phyloP scores from a whole-genome alignment of 2,888 invertebrate species.

The Xestia ashworthii region DNA sequence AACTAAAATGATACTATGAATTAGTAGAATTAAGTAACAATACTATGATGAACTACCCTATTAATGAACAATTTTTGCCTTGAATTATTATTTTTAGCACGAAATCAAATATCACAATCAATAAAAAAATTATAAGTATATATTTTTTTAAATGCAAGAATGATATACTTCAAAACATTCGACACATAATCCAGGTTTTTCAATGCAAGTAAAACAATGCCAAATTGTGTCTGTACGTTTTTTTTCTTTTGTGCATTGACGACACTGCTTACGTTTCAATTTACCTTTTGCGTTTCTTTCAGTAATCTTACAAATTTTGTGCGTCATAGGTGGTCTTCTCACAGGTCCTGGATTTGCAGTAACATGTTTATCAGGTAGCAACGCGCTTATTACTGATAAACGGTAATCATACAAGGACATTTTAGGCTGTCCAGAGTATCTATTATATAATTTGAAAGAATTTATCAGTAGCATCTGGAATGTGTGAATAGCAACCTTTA shows the following conservation, averaged over 20 bases:
- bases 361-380: conserved; percentile 6
- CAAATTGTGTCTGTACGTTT: conserved; percentile 14
- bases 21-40: too few species aligned
- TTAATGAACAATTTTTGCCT: too few species aligned
- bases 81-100: too few species aligned
- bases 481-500: conserved; percentile 3
- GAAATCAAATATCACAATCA: conserved; percentile 2
- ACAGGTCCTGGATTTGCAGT: conserved; percentile 11
- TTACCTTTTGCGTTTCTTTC: conserved; percentile 11
- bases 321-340: conserved; percentile 5
- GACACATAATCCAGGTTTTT: conserved; percentile 17
- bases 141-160: conserved; percentile 4
- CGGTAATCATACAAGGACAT: conserved; percentile 10
- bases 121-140: background rate
- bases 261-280: conserved; percentile 6
- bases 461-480: conserved; percentile 14
- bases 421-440: conserved; percentile 4
- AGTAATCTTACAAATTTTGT: background rate
- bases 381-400: conserved; percentile 1
- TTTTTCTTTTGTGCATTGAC: conserved; percentile 12
- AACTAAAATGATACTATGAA: too few species aligned
- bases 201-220: conserved; percentile 9
- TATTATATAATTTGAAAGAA: conserved; percentile 7
- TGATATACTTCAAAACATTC: conserved; percentile 8
- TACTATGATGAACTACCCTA: too few species aligned